Percentiles rank a stretch among this genome's conserved stretches.
Evolutionary conservation across 2,888 invertebrate species (phyloP).

Genomic region (Dryadula phaetusa): DNA sequence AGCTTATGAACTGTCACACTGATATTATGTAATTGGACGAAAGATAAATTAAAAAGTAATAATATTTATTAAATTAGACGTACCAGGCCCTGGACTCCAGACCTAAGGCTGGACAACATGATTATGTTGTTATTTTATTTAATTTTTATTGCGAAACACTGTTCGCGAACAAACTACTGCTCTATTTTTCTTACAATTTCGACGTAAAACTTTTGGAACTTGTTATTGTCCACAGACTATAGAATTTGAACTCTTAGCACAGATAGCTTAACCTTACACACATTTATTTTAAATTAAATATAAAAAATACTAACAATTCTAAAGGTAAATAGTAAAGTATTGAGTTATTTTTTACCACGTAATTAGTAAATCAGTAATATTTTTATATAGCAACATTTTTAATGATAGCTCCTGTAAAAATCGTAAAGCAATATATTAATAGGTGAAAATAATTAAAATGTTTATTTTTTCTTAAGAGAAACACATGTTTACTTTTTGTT

Average conservation of each 20-base stretch:
- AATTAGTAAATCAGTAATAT: background rate
- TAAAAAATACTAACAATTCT: too few species aligned
- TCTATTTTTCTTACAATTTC: slow-evolving; percentile 42
- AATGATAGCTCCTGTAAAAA: background rate
- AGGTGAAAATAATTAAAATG: background rate
- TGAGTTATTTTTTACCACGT: background rate
- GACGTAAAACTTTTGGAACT: slow-evolving; percentile 22
- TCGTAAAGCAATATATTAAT: slow-evolving; percentile 20
- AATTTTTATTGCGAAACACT: slow-evolving; percentile 71
- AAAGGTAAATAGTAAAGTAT: background rate
- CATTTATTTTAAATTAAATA: too few species aligned
- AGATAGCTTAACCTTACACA: background rate
- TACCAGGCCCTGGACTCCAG: slow-evolving; percentile 76
- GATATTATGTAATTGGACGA: slow-evolving; percentile 72
- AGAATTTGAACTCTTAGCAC: background rate
- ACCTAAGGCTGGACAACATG: slow-evolving; percentile 77
- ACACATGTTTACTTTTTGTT: background rate
- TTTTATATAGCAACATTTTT: background rate
- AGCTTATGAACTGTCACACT: slow-evolving; percentile 41
- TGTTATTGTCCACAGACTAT: slow-evolving; percentile 27
- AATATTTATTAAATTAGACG: slow-evolving; percentile 47
- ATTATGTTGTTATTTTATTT: slow-evolving; percentile 50
- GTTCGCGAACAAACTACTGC: slow-evolving; percentile 64
- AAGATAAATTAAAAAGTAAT: slow-evolving; percentile 40
- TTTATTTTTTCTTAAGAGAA: too few species aligned